Evolutionary conservation across 1,140 invertebrate species (phyloP).

Genomic region (Pseudomyrmex cubaensis): DNA sequence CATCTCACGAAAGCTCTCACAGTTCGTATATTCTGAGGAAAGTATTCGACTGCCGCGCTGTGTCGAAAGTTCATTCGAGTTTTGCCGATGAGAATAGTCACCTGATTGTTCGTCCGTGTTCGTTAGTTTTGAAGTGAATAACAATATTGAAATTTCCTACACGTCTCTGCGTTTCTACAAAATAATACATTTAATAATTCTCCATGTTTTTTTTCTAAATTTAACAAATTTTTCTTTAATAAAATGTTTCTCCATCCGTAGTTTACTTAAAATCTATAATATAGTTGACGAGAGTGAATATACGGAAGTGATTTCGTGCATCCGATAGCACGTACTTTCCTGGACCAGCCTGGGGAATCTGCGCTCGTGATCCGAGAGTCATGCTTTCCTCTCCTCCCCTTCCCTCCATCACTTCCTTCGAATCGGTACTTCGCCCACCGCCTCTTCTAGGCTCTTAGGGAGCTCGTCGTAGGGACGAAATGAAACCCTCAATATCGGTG

Average conservation of each 20-base stretch:
- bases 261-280: slow-evolving; percentile 28
- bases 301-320: slow-evolving; percentile 57
- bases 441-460: slow-evolving; percentile 57
- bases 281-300: slow-evolving; percentile 52
- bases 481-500: slow-evolving; percentile 86
- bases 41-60: background rate
- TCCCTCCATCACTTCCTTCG: slow-evolving; percentile 40
- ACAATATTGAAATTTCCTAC: too few relatives aligned
- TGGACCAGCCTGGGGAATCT: slow-evolving; percentile 22
- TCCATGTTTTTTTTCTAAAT: too few relatives aligned
- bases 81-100: background rate
- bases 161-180: slow-evolving; percentile 31
- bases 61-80: background rate
- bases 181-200: slow-evolving; percentile 23
- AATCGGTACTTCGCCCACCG: slow-evolving; percentile 11
- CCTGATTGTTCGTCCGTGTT: background rate
- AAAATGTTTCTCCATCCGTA: too few relatives aligned
- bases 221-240: too few relatives aligned
- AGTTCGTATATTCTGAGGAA: background rate
- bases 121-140: slow-evolving; percentile 28
- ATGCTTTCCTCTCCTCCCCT: slow-evolving; percentile 19
- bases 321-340: slow-evolving; percentile 59
- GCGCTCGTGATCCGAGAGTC: slow-evolving; percentile 54
- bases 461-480: slow-evolving; percentile 79
- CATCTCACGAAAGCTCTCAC: background rate